Conservation (phyloP, 2,113 vertebrate genomes). For the Notothenia coriiceps region DNA sequence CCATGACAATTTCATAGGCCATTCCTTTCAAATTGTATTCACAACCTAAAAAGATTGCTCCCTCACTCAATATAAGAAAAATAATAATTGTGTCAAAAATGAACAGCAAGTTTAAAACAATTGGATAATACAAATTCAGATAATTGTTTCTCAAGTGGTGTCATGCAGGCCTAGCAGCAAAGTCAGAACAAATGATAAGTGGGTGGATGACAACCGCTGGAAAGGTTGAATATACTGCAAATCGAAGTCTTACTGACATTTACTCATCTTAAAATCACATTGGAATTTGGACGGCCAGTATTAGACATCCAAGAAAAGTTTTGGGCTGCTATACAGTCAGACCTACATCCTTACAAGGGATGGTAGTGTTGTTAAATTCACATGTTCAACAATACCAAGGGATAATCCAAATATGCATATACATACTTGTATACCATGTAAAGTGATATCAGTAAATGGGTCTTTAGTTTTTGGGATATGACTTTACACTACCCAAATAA, state of each 20-base stretch:
- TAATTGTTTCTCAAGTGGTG: not conserved
- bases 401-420: no score
- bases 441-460: no score
- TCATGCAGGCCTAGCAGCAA: not conserved
- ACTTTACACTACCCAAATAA: no score
- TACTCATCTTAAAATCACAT: not conserved
- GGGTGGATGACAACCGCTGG: not conserved
- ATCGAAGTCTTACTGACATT: not conserved
- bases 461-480: no score
- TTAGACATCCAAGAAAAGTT: not conserved
- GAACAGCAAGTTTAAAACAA: not conserved
- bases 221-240: not conserved
- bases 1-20: not conserved
- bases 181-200: slow-evolving; percentile 1
- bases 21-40: not conserved
- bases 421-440: no score
- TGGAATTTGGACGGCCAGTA: not conserved
- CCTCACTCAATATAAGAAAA: not conserved
- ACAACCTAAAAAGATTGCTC: not conserved
- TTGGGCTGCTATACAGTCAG: not conserved
- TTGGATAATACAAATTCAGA: not conserved
- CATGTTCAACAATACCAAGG: no score
- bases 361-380: no score
- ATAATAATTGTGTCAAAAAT: not conserved
- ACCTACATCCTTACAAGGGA: not conserved